Evolutionary conservation across 2,888 invertebrate genomes (phyloP).

Genomic region (Trachelus tabidus): DNA sequence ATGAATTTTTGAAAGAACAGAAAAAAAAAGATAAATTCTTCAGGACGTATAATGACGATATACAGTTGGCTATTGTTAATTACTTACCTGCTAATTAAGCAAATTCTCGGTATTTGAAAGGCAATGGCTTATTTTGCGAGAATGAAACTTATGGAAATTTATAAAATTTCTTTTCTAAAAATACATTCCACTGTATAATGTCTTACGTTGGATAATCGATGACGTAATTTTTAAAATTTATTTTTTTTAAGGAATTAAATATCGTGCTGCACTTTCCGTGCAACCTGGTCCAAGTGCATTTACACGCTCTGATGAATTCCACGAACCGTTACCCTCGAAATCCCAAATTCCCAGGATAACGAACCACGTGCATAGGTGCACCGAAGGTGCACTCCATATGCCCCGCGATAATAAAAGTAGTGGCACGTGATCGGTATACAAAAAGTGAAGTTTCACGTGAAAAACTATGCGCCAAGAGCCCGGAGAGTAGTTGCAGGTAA

Average conservation of each 20-base stretch:
- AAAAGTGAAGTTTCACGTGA: neutral
- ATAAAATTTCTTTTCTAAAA: no score
- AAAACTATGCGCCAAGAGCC: neutral
- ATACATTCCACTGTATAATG: no score
- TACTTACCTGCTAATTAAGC: no score
- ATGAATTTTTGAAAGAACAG: no score
- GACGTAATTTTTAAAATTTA: no score
- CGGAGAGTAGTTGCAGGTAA: neutral
- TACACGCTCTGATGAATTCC: neutral
- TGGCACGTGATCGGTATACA: neutral
- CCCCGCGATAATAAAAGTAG: neutral
- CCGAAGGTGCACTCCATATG: neutral
- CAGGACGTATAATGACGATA: no score
- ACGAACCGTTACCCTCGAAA: neutral
- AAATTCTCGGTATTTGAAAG: no score
- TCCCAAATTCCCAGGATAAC: neutral
- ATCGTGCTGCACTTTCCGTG: neutral
- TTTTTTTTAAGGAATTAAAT: no score
- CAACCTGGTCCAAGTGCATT: neutral
- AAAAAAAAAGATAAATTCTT: no score
- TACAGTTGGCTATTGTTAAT: no score
- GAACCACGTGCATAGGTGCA: neutral
- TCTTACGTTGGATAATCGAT: neutral
- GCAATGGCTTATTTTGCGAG: no score
- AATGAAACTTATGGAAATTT: no score